phyloP scores from a whole-genome alignment of 2,113 vertebrate species.

The Thunnus thynnus region DNA sequence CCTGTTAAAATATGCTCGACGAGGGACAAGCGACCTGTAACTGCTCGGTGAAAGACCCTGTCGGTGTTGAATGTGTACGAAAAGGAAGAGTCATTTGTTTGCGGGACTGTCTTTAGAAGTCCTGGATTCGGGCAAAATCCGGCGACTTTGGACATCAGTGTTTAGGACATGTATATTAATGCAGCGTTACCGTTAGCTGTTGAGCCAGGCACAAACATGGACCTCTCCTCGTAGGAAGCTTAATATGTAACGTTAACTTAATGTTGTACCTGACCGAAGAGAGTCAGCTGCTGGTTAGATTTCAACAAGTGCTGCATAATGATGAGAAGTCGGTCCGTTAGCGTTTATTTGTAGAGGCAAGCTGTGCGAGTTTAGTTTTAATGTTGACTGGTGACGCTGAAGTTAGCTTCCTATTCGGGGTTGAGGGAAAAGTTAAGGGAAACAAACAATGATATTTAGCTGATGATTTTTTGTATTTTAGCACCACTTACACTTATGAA shows the following conservation, averaged over 20 bases:
- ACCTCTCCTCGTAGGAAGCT: slow-evolving; percentile 34
- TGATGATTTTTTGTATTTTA: too few relatives aligned
- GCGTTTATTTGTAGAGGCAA: not conserved
- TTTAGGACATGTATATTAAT: slow-evolving; percentile 45
- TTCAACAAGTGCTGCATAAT: not conserved
- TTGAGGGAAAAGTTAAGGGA: too few relatives aligned
- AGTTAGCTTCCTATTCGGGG: slow-evolving; percentile 2
- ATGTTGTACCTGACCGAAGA: not conserved
- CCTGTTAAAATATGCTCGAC: slow-evolving; percentile 56
- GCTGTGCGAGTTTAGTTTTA: slow-evolving; percentile 9
- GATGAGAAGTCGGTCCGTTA: not conserved
- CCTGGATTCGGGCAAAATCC: not conserved
- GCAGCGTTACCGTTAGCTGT: slow-evolving; percentile 61
- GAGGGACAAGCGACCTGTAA: slow-evolving; percentile 31
- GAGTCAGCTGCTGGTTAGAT: not conserved
- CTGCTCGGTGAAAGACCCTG: not conserved
- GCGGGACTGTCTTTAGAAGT: not conserved
- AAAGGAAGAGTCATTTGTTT: not conserved
- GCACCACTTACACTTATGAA: too few relatives aligned
- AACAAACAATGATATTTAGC: too few relatives aligned
- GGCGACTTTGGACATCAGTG: slow-evolving; percentile 22
- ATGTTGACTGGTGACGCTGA: not conserved
- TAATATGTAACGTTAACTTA: slow-evolving; percentile 26
- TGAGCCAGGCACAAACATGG: slow-evolving; percentile 29
- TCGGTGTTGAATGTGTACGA: not conserved